Evolutionary conservation across 2,113 vertebrate species (phyloP).

Genomic region (Dunckerocampus dactyliophorus): DNA sequence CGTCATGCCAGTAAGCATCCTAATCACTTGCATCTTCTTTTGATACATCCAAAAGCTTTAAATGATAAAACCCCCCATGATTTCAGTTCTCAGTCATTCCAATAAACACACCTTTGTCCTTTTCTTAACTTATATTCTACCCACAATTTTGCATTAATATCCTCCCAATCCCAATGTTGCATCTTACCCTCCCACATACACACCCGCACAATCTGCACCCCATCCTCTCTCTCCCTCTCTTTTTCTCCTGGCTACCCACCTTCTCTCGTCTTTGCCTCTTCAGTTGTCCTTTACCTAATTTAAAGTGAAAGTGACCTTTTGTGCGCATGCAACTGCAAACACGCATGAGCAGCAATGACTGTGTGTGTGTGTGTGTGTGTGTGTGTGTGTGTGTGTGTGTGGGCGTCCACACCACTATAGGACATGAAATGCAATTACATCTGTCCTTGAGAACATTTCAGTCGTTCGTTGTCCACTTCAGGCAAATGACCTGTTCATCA

Average conservation of each 20-base stretch:
- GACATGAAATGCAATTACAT: conserved; percentile 59
- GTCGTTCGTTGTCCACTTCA: conserved; percentile 24
- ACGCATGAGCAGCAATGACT: conserved; percentile 22
- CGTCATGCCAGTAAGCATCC: too few species aligned
- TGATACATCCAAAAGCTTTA: too few species aligned
- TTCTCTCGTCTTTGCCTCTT: conserved; percentile 16
- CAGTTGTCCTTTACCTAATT: conserved; percentile 33
- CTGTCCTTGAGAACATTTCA: conserved; percentile 57
- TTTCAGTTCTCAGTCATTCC: too few species aligned
- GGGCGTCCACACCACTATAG: conserved; percentile 22
- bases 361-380: conserved; percentile 13
- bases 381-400: conserved; percentile 9
- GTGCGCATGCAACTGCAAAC: neutral
- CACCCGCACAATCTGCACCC: neutral
- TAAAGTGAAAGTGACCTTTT: conserved; percentile 54
- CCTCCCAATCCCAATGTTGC: too few species aligned
- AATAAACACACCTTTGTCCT: too few species aligned
- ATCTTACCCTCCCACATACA: too few species aligned
- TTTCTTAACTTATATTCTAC: too few species aligned
- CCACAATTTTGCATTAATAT: too few species aligned
- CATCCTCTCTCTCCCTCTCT: neutral
- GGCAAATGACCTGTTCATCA: conserved; percentile 47
- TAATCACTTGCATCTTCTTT: too few species aligned
- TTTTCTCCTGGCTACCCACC: neutral
- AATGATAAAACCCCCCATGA: too few species aligned